Base-by-base conservation (phyloP, 1,140 invertebrate species). In the Pentalonia nigronervosa region DNA sequence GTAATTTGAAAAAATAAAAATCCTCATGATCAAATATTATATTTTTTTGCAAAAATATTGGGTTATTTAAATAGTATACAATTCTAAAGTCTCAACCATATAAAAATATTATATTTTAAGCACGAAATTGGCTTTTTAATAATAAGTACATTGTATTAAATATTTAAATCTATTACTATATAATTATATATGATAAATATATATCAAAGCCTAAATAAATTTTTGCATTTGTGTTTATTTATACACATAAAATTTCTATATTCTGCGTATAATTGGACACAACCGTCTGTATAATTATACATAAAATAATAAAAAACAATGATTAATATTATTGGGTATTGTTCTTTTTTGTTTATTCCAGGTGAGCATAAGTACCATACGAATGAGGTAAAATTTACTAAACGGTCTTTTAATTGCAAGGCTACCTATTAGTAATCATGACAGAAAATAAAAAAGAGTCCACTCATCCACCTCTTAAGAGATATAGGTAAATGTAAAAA, bases 401-500 rank as follows among this genome's bases (percentile, higher is more conserved):
- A 67, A 9, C 23, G 3, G 9, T 30, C 11, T 30, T 60, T 30
- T 21, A 45, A 90, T 45, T 60, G 36, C 23, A 48, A 67, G 30
- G 25, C 53, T 45, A 41, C 41, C 41, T 41, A 90, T 60, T n/a
- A 93, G 17, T 41, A n/a, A 90, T 47, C 47, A 93, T 93, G 91
- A 56, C 48, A n/a, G 91, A 20, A 30, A 93, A 45, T 47, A 76
- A 45, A 91, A 91, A 91, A 2, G 91, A 25, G 7, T 83, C 36
- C 8, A 50, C 34, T 30, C 25, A 48, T 84, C 76, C 34, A 83
- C 76, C 81, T 30, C 67, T 41, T 41, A 93, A 86, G 30, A 93
- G 91, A 45, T 93, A 93, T 83, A 93, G 91, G 91, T 50, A 84
- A 41, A 34, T 45, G 48, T 45, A 45, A 7, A 88, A 90, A 25